Conservation (phyloP, 2,888 invertebrate genomes). For the Gisinianus flammeolus region DNA sequence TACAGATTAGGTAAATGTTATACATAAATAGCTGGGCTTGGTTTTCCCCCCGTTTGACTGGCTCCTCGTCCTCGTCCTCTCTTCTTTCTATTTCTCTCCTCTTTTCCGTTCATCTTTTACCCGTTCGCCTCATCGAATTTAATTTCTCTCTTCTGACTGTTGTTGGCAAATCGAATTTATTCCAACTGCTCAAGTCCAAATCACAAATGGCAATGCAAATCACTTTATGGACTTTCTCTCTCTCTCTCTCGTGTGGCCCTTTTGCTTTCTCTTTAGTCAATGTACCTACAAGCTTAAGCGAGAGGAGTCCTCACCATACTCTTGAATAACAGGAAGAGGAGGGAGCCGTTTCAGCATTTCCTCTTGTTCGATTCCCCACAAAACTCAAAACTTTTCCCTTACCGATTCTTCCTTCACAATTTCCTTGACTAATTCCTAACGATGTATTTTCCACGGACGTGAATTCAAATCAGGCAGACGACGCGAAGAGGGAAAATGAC, state of each 20-base stretch:
- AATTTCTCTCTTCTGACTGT: constrained; percentile 43
- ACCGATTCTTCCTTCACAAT: constrained; percentile 33
- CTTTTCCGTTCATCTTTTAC: constrained; percentile 16
- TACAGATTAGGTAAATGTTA: background rate
- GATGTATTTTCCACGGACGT: constrained; percentile 38
- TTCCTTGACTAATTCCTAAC: constrained; percentile 40
- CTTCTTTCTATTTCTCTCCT: background rate
- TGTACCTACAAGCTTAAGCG: background rate
- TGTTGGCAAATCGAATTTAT: constrained; percentile 45
- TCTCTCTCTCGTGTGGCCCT: background rate
- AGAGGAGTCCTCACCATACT: background rate
- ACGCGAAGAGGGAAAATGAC: constrained; percentile 19
- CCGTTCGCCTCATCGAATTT: constrained; percentile 42
- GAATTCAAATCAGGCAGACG: constrained; percentile 33
- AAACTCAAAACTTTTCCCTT: constrained; percentile 34
- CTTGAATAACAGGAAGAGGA: background rate
- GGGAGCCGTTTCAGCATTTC: background rate
- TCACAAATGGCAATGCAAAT: constrained; percentile 36
- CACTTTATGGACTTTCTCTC: constrained; percentile 3
- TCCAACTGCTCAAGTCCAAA: constrained; percentile 44
- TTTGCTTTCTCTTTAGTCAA: background rate
- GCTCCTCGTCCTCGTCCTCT: background rate
- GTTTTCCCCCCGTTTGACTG: background rate
- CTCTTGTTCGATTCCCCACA: constrained; percentile 27
- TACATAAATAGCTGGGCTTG: background rate